phyloP scores from a whole-genome alignment of 2,113 vertebrate genomes.

The Pteropus alecto region DNA sequence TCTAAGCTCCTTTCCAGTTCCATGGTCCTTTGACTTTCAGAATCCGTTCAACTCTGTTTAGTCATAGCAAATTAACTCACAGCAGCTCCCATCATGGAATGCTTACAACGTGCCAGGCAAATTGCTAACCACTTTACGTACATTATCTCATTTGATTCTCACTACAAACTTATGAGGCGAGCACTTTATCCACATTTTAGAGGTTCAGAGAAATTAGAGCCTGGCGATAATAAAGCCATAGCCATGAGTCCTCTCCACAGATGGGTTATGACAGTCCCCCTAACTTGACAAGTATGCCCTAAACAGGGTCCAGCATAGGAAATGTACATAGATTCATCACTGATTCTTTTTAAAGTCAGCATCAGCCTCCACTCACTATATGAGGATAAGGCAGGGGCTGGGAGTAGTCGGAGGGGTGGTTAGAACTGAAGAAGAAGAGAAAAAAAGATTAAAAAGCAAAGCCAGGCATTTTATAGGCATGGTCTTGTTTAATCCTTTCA shows the following conservation, averaged over 20 bases:
- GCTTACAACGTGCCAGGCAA: not conserved
- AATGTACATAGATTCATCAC: not conserved
- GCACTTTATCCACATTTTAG: not conserved
- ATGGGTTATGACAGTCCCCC: not conserved
- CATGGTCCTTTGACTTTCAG: not conserved
- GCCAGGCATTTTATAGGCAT: not conserved
- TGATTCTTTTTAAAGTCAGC: not conserved
- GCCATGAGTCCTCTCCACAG: not conserved
- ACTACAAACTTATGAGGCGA: not conserved
- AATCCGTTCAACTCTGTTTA: not conserved
- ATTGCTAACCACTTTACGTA: not conserved
- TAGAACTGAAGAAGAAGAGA: not conserved
- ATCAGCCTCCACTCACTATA: not conserved
- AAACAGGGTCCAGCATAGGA: not conserved
- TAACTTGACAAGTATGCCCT: not conserved
- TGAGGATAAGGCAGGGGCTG: not conserved
- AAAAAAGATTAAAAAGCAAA: not conserved
- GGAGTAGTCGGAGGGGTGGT: not conserved
- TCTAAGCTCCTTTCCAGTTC: not conserved
- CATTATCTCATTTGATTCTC: not conserved
- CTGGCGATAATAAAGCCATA: not conserved
- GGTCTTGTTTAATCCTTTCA: not conserved
- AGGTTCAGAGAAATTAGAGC: not conserved
- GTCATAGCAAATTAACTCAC: not conserved
- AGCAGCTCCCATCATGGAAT: not conserved